Evolutionary conservation across 1,140 invertebrate genomes (phyloP), one percentile per base, ranked within the genome.

Genomic region (Stegodyphus mimosarum): DNA sequence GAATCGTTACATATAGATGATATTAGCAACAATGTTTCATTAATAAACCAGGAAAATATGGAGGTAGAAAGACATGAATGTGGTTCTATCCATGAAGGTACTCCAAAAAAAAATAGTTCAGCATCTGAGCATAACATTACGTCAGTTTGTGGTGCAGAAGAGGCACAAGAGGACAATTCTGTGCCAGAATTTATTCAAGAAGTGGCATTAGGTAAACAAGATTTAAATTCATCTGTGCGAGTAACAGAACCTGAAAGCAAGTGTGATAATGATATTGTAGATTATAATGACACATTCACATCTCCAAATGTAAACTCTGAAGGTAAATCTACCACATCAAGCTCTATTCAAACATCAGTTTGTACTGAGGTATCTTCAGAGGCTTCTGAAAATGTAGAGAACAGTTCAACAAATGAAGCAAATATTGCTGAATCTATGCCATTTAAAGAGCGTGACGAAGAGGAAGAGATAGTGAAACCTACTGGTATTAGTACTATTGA

Each of bases 401-500:
- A 60, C 1, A 15, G 55, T 1, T 10, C 55, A 60, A 15, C 9
- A 60, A 60, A 60, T 60, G 15, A 60, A 60, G 55, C 55, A 10
- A 15, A 60, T 60, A 33, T 33, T 33, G 3, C 33, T 33, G 55
- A 60, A 10, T 60, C 55, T 60, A 5, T 60, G 9, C 9, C 55
- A 2, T 60, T 60, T 60, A 33, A 51, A 13, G 49, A 51, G n/a
- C 70, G 70, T 11, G 70, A 71, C 2, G 70, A 71, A 11, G 70
- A 71, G 49, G 70, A 83, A 33, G 83, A 86, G 52, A 51, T 70
- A 9, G 75, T 78, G 7, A 84, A 84, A 50, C 75, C 66, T 11
- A 64, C 74, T 71, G 81, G 60, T 5, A 86, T 86, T 6, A 86
- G 83, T 66, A 86, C 83, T 17, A 86, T 86, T 6, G 74, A 86